Evolutionary conservation across 1,140 invertebrate species (phyloP).

Genomic region (Caenorhabditis briggsae): DNA sequence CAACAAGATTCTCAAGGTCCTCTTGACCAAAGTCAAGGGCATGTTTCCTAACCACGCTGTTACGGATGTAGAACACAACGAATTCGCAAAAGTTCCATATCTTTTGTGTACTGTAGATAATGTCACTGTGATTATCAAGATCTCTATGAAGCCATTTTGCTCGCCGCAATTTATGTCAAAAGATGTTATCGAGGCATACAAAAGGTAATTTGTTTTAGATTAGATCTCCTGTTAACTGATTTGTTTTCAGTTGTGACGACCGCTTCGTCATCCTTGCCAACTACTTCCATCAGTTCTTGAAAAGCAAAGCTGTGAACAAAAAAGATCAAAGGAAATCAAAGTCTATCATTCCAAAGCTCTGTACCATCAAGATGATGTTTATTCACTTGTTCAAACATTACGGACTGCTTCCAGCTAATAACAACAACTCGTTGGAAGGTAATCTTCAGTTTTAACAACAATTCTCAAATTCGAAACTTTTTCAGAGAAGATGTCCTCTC

Average conservation of each 20-base stretch:
- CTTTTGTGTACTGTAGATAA: slow-evolving; percentile 3
- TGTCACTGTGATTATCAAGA: slow-evolving; percentile 5
- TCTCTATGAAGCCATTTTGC: slow-evolving; percentile 6
- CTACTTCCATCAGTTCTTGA: neutral
- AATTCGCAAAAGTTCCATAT: neutral
- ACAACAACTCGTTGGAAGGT: slow-evolving; percentile 3
- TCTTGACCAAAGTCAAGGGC: neutral
- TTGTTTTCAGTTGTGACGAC: neutral
- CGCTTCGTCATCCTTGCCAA: neutral
- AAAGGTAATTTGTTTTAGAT: neutral
- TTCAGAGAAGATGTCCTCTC: slow-evolving; percentile 15
- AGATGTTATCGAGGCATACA: slow-evolving; percentile 1
- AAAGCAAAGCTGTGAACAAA: neutral
- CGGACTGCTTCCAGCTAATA: slow-evolving; percentile 1
- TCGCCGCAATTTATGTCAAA: neutral
- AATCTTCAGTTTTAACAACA: neutral
- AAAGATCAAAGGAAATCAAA: slow-evolving; percentile 9
- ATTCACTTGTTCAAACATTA: slow-evolving; percentile 27
- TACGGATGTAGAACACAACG: neutral
- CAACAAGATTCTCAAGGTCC: slow-evolving; percentile 3
- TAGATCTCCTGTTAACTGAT: neutral
- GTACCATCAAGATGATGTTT: slow-evolving; percentile 24
- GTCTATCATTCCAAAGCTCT: slow-evolving; percentile 15
- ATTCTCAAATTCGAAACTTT: neutral
- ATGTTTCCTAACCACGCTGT: neutral